Base-by-base conservation (phyloP, 2,797 vertebrate species). In the Thunnus albacares region DNA sequence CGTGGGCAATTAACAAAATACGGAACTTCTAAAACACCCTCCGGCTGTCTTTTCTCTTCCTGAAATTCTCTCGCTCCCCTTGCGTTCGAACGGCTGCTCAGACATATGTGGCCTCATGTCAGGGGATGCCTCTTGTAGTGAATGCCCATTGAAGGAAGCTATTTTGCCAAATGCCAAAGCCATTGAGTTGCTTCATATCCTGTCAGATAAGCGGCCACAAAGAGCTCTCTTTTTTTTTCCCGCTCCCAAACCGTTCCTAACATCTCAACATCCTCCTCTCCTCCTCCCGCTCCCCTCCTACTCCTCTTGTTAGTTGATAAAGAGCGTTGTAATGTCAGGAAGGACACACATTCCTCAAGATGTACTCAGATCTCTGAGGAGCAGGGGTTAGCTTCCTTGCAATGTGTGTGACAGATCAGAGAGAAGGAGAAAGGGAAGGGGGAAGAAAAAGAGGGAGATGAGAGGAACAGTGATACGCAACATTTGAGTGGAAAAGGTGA, bases 191-290 rank as follows among this genome's bases (percentile, higher is more conserved):
- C 92, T 94, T 95, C 93, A 95, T 95, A 95, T 96, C 95, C 95
- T 95, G 93, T 94, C 89, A 94, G 95, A 96, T 96, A 96, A 96
- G 94, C 80, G 17, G 82, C 90, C 91, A 94, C 94, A 96, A 95
- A 96, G 95, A 94, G 89, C 86, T 75, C 89, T 88, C 81, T 93
- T 90, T 94, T 90, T 93, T 59, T 24, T n/a, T 6, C 15, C 83
- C 43, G 75, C 87, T 92, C 87, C 89, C 81, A 87, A 93, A 91
- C 83, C 81, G 79, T 92, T 93, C 84, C 83, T 90, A 92, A 94
- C 91, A 93, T 94, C 95, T 93, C 87, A 86, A 96, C 94, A 95
- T 95, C 93, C 92, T 95, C 82, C 85, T 87, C 74, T 93, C 91
- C 87, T 92, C 89, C 83, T 90, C 76, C 71, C 55, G 10, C 73